Conservation (phyloP, 1,140 invertebrate species). For the Aphaenogaster floridana region DNA sequence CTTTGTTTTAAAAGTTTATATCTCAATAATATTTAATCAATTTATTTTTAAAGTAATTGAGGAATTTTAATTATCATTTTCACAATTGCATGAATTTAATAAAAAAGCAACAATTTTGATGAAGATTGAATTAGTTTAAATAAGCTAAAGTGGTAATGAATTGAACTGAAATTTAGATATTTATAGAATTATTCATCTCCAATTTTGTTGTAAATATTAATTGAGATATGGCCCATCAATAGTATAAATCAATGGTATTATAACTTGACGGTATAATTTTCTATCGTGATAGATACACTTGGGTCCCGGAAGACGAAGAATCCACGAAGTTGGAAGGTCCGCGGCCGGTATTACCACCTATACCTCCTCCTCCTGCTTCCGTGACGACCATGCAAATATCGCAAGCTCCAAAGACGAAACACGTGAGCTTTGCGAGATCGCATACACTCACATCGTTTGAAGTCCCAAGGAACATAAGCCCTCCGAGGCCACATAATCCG, state of each 20-base stretch:
- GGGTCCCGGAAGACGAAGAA: slow-evolving; percentile 92
- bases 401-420: slow-evolving; percentile 89
- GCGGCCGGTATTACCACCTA: slow-evolving; percentile 85
- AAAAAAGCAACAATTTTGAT: background rate
- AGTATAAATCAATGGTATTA: background rate
- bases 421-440: slow-evolving; percentile 96
- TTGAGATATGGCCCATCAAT: background rate
- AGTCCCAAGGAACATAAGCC: slow-evolving; percentile 87
- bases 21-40: background rate
- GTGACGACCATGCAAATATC: slow-evolving; percentile 86
- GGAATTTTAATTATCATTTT: background rate
- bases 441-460: slow-evolving; percentile 94
- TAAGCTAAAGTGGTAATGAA: background rate
- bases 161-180: background rate
- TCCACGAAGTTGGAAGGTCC: slow-evolving; percentile 90
- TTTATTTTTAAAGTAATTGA: background rate
- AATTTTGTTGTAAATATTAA: background rate
- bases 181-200: background rate
- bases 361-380: slow-evolving; percentile 78
- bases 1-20: background rate
- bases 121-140: background rate
- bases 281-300: slow-evolving; percentile 87
- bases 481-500: slow-evolving; percentile 89
- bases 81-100: background rate
- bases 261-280: background rate